phyloP scores from a whole-genome alignment of 2,888 invertebrate species.

The Lithophane leautieri region DNA sequence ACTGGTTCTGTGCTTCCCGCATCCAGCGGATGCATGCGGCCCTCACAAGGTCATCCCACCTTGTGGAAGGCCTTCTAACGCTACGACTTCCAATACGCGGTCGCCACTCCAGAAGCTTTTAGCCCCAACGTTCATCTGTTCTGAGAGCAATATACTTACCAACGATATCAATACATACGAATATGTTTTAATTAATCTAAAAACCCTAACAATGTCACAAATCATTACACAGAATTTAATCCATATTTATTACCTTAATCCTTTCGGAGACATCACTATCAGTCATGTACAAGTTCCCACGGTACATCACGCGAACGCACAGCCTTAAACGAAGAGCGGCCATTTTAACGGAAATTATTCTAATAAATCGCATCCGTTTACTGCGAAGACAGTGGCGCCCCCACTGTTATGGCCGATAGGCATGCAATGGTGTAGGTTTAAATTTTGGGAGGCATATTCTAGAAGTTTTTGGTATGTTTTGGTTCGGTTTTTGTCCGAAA shows the following conservation, averaged over 20 bases:
- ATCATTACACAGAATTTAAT: constrained; percentile 41
- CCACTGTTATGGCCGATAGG: constrained; percentile 74
- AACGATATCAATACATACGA: neutral
- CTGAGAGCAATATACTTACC: too few relatives aligned
- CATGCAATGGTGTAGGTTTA: constrained; percentile 83
- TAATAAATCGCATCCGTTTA: constrained; percentile 83
- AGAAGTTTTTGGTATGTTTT: neutral
- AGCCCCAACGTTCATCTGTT: too few relatives aligned
- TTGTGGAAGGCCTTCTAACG: too few relatives aligned
- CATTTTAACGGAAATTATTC: constrained; percentile 82
- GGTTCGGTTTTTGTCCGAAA: neutral
- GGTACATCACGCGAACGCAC: constrained; percentile 69
- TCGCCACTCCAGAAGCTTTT: too few relatives aligned
- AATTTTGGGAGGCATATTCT: constrained; percentile 65
- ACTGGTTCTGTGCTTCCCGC: too few relatives aligned
- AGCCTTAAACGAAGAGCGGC: constrained; percentile 67
- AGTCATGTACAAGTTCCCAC: constrained; percentile 63
- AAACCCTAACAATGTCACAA: neutral
- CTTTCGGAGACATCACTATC: constrained; percentile 64
- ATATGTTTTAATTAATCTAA: constrained; percentile 16
- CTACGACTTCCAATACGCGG: too few relatives aligned
- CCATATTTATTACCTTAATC: constrained; percentile 40
- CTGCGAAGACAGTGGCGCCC: constrained; percentile 78
- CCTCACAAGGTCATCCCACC: too few relatives aligned
- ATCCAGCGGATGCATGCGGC: too few relatives aligned